Percentiles rank a stretch among this genome's conserved stretches.
Evolutionary conservation across 2,888 invertebrate genomes (phyloP).

Genomic region (Melieria omissa): DNA sequence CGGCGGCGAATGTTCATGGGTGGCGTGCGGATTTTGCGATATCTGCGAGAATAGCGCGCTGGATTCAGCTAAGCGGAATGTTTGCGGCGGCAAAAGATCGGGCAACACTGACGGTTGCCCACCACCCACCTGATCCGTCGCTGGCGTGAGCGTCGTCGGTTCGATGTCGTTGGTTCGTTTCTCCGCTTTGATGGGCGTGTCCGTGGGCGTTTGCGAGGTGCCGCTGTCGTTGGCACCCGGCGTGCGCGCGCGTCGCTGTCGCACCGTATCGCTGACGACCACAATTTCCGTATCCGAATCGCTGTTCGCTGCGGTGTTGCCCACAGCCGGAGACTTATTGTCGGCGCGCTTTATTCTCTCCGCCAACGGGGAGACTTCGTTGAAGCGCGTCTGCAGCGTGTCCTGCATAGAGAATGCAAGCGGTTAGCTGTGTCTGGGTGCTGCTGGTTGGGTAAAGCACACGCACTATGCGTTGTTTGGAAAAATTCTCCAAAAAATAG

Average conservation of each 20-base stretch:
- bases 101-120: conserved; percentile 63
- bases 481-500: conserved; percentile 14
- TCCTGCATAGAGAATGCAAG: conserved; percentile 46
- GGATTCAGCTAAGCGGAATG: conserved; percentile 75
- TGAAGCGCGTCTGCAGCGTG: conserved; percentile 53
- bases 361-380: conserved; percentile 49
- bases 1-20: conserved; percentile 23
- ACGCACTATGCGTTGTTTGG: neutral
- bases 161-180: conserved; percentile 8
- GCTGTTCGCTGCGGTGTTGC: conserved; percentile 19
- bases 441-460: neutral
- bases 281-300: conserved; percentile 71
- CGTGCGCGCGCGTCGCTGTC: conserved; percentile 68
- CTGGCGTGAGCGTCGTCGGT: conserved; percentile 36
- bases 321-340: conserved; percentile 19
- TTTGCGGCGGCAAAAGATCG: conserved; percentile 70
- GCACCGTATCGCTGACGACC: conserved; percentile 73
- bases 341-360: conserved; percentile 30
- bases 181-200: conserved; percentile 39
- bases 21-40: conserved; percentile 68
- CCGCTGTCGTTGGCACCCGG: conserved; percentile 57
- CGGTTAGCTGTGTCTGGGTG: neutral
- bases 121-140: conserved; percentile 21
- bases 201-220: conserved; percentile 31
- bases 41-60: conserved; percentile 78